Conservation (phyloP, 2,888 invertebrate species). For the Galerucella nymphaeae region DNA sequence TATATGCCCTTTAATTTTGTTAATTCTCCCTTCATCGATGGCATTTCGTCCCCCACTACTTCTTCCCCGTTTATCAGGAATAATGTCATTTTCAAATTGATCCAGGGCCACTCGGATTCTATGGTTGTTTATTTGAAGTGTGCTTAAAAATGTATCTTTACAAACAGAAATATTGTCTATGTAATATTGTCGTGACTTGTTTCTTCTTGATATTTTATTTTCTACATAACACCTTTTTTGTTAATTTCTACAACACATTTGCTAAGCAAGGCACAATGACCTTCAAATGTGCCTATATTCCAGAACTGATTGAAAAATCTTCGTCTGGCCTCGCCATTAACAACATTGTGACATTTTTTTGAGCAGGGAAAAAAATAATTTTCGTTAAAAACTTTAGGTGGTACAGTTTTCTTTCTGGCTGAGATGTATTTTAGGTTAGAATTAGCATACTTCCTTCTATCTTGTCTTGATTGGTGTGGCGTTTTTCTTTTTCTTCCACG, state of each 20-base stretch:
- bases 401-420: conserved; percentile 17
- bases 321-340: conserved; percentile 15
- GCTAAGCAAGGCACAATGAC: conserved; percentile 19
- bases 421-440: conserved; percentile 18
- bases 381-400: conserved; percentile 25
- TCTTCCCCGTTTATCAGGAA: conserved; percentile 21
- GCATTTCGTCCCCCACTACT: conserved; percentile 21
- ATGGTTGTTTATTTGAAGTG: conserved; percentile 22
- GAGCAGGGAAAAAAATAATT: conserved; percentile 19
- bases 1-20: conserved; percentile 18
- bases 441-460: conserved; percentile 23
- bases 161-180: background rate
- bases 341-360: conserved; percentile 15
- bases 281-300: conserved; percentile 29
- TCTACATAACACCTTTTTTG: conserved; percentile 27
- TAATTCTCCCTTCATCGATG: conserved; percentile 10
- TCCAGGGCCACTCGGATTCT: conserved; percentile 21
- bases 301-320: conserved; percentile 28
- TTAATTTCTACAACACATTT: conserved; percentile 20
- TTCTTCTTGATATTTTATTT: conserved; percentile 21
- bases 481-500: conserved; percentile 30
- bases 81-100: conserved; percentile 17
- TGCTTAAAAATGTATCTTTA: conserved; percentile 19
- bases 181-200: conserved; percentile 20
- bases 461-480: conserved; percentile 8